Conservation (phyloP, 30 jellyfish, hydroid and myxozoan species). For the Turritopsis dohrnii region DNA sequence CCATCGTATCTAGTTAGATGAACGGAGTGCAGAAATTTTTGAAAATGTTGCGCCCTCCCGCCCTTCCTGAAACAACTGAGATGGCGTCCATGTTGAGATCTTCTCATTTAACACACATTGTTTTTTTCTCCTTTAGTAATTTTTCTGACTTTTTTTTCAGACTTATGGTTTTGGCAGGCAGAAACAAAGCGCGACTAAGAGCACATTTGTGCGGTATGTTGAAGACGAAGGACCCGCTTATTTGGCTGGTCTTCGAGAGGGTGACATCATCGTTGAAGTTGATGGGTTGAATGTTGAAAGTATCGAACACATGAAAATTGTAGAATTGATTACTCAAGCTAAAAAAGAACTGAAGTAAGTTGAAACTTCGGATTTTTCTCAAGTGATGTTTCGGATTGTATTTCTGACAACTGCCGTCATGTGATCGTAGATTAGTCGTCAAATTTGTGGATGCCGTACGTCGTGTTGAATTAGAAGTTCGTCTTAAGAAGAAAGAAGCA, state of each 20-base stretch:
- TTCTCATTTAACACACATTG: background rate
- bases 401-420: background rate
- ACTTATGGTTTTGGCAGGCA: constrained; percentile 54
- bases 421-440: constrained; percentile 55
- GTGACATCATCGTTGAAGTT: constrained; percentile 79
- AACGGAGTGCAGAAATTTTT: no score
- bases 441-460: constrained; percentile 74
- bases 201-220: constrained; percentile 76
- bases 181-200: constrained; percentile 35
- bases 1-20: no score
- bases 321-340: constrained; percentile 42
- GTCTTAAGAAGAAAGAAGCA: constrained; percentile 55
- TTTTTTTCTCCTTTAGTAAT: background rate
- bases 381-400: background rate
- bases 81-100: no score
- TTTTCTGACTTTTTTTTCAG: constrained; percentile 32
- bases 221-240: constrained; percentile 95
- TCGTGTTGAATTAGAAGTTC: constrained; percentile 61
- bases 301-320: constrained; percentile 49
- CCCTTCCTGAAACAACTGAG: no score
- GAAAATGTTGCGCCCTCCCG: no score
- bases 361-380: background rate
- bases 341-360: constrained; percentile 57
- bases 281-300: constrained; percentile 46
- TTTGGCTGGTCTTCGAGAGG: constrained; percentile 81